A percentile compares a stretch with the other conserved stretches of the same genome.
Conservation (phyloP, 2,113 vertebrate genomes). For the Microtus oregoni region DNA sequence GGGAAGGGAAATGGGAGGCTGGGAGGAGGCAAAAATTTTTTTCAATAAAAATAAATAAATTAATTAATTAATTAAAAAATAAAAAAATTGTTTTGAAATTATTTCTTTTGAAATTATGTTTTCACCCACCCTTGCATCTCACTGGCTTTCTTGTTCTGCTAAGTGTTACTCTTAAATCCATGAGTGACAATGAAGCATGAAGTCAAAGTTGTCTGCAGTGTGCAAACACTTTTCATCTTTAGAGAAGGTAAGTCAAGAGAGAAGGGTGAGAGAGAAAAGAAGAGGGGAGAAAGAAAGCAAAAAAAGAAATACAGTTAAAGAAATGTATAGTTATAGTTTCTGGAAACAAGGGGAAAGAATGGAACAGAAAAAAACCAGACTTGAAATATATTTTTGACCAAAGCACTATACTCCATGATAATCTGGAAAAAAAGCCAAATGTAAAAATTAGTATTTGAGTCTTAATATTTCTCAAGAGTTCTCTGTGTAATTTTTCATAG, state of each 20-base stretch:
- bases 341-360: rapidly evolving
- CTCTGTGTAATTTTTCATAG: background rate
- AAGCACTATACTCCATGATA: background rate
- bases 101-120: background rate
- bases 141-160: background rate
- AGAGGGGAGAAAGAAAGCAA: background rate
- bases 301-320: background rate
- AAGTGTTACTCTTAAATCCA: background rate
- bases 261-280: background rate
- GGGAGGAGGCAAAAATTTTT: too few species aligned
- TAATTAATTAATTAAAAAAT: too few species aligned
- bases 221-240: background rate
- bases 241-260: background rate
- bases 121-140: background rate
- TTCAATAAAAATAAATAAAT: too few species aligned
- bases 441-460: background rate
- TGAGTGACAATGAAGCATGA: background rate
- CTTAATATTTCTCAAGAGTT: background rate
- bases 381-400: background rate
- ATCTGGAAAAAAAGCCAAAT: background rate
- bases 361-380: background rate
- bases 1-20: too few species aligned
- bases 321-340: background rate
- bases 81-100: background rate
- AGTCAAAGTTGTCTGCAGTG: background rate